Evolutionary conservation across 35 echinoderm and acorn worm species (phyloP).

Genomic region (Acanthaster planci): DNA sequence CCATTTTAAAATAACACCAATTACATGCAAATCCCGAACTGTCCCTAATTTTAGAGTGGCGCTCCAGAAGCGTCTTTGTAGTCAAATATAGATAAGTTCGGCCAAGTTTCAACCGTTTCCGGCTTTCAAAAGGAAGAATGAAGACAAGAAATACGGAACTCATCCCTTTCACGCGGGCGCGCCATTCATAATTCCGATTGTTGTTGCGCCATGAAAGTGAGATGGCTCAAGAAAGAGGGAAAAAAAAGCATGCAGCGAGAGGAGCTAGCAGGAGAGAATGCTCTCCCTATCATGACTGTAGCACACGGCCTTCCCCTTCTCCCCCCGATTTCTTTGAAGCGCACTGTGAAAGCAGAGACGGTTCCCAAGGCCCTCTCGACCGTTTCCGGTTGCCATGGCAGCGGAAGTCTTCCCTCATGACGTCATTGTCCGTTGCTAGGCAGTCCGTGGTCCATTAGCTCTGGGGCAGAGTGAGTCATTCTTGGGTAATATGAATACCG

Average conservation of each 20-base stretch:
- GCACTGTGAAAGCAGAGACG: constrained; percentile 20
- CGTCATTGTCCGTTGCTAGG: constrained; percentile 32
- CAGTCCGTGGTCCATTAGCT: constrained; percentile 16
- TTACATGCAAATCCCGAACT: no score
- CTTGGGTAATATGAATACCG: constrained; percentile 18
- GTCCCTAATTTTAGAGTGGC: no score
- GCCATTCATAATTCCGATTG: constrained; percentile 12
- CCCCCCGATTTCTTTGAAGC: constrained; percentile 1
- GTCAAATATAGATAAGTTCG: constrained; percentile 10
- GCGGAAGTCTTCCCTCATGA: constrained; percentile 30
- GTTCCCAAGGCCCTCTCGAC: constrained; percentile 31
- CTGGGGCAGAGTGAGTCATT: constrained; percentile 4
- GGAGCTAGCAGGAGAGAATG: neutral
- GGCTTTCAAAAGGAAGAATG: neutral
- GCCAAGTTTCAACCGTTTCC: neutral
- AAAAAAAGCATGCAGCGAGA: neutral
- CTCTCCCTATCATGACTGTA: neutral
- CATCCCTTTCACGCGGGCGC: neutral
- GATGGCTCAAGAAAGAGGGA: neutral
- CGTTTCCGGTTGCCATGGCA: constrained; percentile 30
- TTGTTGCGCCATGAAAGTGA: neutral
- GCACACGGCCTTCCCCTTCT: neutral
- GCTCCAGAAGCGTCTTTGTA: neutral
- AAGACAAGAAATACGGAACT: neutral
- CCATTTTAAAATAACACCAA: no score